phyloP scores from a whole-genome alignment of 2,888 invertebrate genomes.

The Tiliacea citrago region DNA sequence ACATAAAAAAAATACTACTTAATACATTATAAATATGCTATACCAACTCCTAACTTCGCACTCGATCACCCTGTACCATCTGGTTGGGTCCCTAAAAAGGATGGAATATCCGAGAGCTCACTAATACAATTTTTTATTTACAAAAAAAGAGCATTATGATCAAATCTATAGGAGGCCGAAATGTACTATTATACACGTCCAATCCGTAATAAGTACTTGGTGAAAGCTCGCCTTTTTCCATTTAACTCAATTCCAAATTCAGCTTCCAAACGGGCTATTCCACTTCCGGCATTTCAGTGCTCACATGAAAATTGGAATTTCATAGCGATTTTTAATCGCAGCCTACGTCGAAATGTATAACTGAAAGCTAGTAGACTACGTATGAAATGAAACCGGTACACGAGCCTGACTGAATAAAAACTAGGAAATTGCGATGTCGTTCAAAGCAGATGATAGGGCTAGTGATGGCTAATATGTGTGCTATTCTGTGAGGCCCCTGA shows the following conservation, averaged over 20 bases:
- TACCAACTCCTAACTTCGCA: constrained; percentile 41
- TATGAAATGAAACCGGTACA: constrained; percentile 43
- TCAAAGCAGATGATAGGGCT: constrained; percentile 50
- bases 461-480: constrained; percentile 58
- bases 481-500: constrained; percentile 48
- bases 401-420: constrained; percentile 53
- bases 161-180: constrained; percentile 23
- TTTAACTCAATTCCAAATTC: constrained; percentile 36
- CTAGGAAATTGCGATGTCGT: constrained; percentile 66
- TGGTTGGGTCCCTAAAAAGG: constrained; percentile 44
- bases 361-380: constrained; percentile 49
- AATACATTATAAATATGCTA: constrained; percentile 30
- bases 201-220: constrained; percentile 20
- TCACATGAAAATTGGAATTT: constrained; percentile 57
- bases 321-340: constrained; percentile 60
- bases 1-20: no score
- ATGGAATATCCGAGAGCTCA: constrained; percentile 35
- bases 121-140: constrained; percentile 51
- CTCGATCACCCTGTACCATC: constrained; percentile 43
- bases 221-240: constrained; percentile 22
- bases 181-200: constrained; percentile 19
- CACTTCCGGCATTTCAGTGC: constrained; percentile 37
- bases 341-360: constrained; percentile 51
- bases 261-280: constrained; percentile 32
- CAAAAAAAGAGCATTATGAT: constrained; percentile 38